A percentile compares a stretch with the other conserved stretches of the same genome.
These are phyloP conservation scores for Tokudaia tokunoshimensis DNA, from an alignment of 2,797 vertebrate species.

Conservation along the genomic window DNA sequence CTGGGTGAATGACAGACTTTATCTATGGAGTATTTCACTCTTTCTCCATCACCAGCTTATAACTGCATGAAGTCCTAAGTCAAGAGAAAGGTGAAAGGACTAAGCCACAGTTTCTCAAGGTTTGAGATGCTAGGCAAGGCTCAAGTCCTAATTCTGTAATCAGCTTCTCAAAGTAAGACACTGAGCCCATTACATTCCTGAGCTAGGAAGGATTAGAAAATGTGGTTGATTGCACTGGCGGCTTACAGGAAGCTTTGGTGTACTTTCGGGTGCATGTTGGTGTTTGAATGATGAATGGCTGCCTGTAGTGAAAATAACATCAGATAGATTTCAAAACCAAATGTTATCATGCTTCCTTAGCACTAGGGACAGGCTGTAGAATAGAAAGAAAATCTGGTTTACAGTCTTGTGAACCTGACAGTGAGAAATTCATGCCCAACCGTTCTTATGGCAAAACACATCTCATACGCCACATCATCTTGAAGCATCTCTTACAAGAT, in stretches of 20 bases:
- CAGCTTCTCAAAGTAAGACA: not conserved
- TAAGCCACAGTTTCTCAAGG: constrained; percentile 17
- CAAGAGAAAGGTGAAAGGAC: constrained; percentile 41
- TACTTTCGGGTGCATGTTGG: not conserved
- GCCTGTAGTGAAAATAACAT: not conserved
- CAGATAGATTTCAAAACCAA: not conserved
- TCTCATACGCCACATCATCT: not conserved
- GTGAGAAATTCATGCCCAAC: not conserved
- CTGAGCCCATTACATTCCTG: not conserved
- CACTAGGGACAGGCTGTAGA: not conserved
- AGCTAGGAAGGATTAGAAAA: not conserved
- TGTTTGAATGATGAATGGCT: not conserved
- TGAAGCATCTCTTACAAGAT: not conserved
- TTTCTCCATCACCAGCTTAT: constrained; percentile 26
- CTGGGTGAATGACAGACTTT: not conserved
- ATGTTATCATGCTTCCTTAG: constrained; percentile 23
- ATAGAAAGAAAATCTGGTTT: not conserved
- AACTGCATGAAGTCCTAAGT: constrained; percentile 2
- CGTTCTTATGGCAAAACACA: not conserved
- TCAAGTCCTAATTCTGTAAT: not conserved
- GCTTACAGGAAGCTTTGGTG: not conserved
- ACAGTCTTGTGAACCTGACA: not conserved
- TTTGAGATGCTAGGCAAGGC: not conserved
- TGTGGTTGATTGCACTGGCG: not conserved
- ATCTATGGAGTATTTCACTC: not conserved